Evolutionary conservation across 2,113 vertebrate species (phyloP), one percentile per base, ranked within the genome.

Genomic region (Baryphthengus martii): DNA sequence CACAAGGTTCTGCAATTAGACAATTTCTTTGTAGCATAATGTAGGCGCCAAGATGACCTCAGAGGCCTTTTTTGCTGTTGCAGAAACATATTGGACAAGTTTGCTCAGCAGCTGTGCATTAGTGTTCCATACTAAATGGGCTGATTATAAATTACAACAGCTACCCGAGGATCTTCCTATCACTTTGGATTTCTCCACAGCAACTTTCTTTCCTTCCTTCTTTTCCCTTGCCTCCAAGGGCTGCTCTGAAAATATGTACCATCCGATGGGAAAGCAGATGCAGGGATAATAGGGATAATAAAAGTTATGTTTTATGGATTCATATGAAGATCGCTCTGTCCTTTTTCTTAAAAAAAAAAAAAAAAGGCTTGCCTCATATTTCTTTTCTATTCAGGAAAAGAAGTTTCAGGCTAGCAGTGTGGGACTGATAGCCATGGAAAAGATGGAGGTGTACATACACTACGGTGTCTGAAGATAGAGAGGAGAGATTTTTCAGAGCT

Each of bases 71-170:
- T 95, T 55, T 50, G 76, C 89, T 72, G 21, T 52, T 80, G 90
- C 37, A 95, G 35, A 72, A 96, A 89, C 70, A 93, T 59, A 74
- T 91, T 96, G 93, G 79, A 94, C 78, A 92, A 89, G 82, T 67
- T 94, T 96, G 83, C 87, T 96, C 56, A 94, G 84, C 96, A 97
- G 95, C 91, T 95, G 90, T 96, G 89, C 90, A 92, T 91, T 88
- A 95, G 83, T 49, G 89, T 56, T 96, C 67, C 3, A 1, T 96
- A 92, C 89, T 93, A 95, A 95, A 96, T 70, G 73, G 78, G 61
- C 62, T 93, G 96, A 95, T 97, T 76, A 77, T 74, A 95, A 95
- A 95, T 97, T 96, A 88, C 90, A 71, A 18, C 63, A 88, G 79
- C 67, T 92, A 93, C 62, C 68, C 81, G 47, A 42, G 65, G 80